phyloP scores from a whole-genome alignment of 2,113 vertebrate species.

The Lasiurus borealis region DNA sequence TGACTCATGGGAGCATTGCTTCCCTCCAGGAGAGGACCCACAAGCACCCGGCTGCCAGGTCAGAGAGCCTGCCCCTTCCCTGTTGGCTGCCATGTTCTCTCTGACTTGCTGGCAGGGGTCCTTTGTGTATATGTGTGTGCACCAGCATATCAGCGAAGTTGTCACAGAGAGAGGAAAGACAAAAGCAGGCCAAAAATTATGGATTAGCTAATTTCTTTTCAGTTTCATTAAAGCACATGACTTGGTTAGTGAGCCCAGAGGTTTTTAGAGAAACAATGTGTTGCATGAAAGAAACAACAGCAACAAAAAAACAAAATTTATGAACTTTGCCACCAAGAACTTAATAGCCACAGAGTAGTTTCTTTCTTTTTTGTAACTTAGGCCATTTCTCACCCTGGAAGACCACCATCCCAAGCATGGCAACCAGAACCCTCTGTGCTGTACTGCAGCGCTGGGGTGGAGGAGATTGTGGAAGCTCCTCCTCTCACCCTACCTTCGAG shows the following conservation, averaged over 20 bases:
- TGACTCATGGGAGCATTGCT: not conserved
- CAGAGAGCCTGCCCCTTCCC: not conserved
- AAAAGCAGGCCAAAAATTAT: not conserved
- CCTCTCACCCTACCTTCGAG: not conserved
- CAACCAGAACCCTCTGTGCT: not conserved
- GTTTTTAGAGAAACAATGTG: not conserved
- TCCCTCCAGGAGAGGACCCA: not conserved
- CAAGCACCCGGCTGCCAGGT: not conserved
- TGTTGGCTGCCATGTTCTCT: not conserved
- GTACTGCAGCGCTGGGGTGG: not conserved
- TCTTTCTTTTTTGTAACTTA: not conserved
- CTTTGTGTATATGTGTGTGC: not conserved
- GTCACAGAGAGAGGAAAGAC: not conserved
- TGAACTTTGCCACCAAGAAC: not conserved
- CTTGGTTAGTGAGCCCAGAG: not conserved
- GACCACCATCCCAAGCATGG: not conserved
- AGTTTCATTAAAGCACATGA: not conserved
- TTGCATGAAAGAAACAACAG: not conserved
- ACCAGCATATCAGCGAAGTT: not conserved
- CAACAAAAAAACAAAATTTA: not conserved
- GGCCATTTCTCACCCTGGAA: not conserved
- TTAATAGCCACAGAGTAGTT: not conserved
- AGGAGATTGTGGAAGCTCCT: not conserved
- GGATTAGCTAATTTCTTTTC: not conserved
- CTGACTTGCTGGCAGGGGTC: not conserved